phyloP scores from a whole-genome alignment of 2,797 vertebrate genomes.

The Mus minutoides region DNA sequence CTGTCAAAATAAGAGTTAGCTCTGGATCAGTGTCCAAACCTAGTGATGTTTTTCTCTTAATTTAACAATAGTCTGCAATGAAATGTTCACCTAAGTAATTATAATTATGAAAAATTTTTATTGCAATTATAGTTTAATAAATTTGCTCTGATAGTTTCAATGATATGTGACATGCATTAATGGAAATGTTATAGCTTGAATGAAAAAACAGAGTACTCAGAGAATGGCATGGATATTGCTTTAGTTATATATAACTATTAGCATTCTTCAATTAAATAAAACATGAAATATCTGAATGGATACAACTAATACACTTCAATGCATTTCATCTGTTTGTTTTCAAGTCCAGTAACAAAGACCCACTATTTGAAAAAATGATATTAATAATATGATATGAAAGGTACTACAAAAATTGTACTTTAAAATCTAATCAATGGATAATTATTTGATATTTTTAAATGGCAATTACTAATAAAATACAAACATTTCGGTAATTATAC shows the following conservation, averaged over 20 bases:
- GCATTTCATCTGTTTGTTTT: slow-evolving; percentile 2
- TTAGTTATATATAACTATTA: slow-evolving; percentile 32
- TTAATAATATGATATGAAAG: slow-evolving; percentile 3
- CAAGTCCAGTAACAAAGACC: neutral
- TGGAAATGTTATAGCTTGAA: neutral
- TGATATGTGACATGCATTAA: neutral
- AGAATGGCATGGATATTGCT: neutral
- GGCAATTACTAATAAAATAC: neutral
- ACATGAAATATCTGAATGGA: neutral
- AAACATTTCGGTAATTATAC: neutral
- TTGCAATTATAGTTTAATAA: neutral
- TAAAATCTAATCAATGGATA: neutral
- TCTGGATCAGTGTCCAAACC: neutral
- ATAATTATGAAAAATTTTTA: neutral
- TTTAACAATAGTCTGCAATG: neutral
- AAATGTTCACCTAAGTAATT: slow-evolving; percentile 3
- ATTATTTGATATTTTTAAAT: neutral
- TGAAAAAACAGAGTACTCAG: slow-evolving; percentile 19
- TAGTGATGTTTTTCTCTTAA: neutral
- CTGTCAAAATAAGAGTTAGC: neutral
- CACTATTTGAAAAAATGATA: slow-evolving; percentile 21
- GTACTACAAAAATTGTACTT: neutral
- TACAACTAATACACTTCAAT: neutral
- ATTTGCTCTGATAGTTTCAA: neutral
- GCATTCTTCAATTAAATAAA: slow-evolving; percentile 10